Evolutionary conservation across 2,888 invertebrate genomes (phyloP), one percentile per base, ranked within the genome.

Genomic region (Kryphioiulus occultus): DNA sequence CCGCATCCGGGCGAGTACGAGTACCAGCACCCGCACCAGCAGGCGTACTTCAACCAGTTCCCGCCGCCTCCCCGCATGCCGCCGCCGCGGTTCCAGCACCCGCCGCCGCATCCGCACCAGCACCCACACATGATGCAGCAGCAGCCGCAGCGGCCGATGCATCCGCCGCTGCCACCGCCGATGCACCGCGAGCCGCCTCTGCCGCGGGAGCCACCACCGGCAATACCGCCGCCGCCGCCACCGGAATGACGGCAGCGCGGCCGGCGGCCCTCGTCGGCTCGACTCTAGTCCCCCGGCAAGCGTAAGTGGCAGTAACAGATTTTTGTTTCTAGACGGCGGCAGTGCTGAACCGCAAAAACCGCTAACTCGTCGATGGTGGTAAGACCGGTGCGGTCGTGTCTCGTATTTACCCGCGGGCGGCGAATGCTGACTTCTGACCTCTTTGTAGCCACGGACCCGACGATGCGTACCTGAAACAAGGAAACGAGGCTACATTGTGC

Each of bases 181-280:
- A 0, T 22, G 47, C n/a, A 26, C 10, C 53, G 47, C 0, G 68
- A 32, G 15, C 85, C 35, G 53, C 88, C 87, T 3, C 89, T 88
- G 22, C 88, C 88, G 9, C n/a, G 87, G 26, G 15, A 47, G 53
- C 85, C 84, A 26, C 88, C 88, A 17, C 88, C 88, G 53, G 87
- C 88, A 1, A 59, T 78, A 17, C 85, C n/a, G 19, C 89, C 89
- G 26, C 89, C 89, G 32, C 88, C 88, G 7, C 89, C 89, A 7
- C 89, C 89, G 10, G 68, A 82, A 39, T 87, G 82, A 35, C 86
- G 68, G 17, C 86, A 32, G 19, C 59, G 86, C 35, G 32, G 53
- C 86, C 86, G 86, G 22, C 68, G 86, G 86, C 59, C 53, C 17
- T 35, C 86, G 1, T 19, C 26, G 83, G 83, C 83, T 3, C 35